Evolutionary conservation across 2,113 vertebrate genomes (phyloP).

Genomic region (Charina bottae): DNA sequence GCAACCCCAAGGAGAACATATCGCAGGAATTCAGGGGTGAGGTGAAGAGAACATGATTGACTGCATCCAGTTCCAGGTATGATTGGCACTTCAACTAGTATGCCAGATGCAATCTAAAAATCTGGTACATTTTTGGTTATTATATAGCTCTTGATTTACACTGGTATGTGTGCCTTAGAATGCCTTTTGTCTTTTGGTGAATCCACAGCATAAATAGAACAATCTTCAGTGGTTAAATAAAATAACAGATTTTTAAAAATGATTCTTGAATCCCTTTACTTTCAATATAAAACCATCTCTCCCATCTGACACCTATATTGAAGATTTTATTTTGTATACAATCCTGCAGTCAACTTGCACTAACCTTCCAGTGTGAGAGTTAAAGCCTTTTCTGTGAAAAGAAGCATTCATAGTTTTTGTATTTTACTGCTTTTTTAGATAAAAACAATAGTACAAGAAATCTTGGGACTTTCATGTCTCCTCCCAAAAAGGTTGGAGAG

Average conservation of each 20-base stretch:
- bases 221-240: not conserved
- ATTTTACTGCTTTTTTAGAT: constrained; percentile 70
- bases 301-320: not conserved
- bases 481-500: constrained; percentile 81
- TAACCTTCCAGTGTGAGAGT: not conserved
- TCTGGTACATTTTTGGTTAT: not conserved
- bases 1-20: no score
- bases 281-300: not conserved
- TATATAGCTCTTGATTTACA: not conserved
- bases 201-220: not conserved
- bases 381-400: not conserved
- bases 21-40: no score
- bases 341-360: not conserved
- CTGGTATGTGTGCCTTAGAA: not conserved
- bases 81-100: not conserved
- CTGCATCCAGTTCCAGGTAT: no score
- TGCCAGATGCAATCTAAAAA: not conserved
- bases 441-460: constrained; percentile 68
- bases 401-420: not conserved
- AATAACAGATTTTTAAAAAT: not conserved
- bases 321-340: not conserved
- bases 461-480: constrained; percentile 86
- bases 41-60: no score
- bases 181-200: not conserved
- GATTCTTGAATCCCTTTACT: not conserved